Evolutionary conservation across 2,888 invertebrate genomes (phyloP).

Genomic region (Thelaira solivaga): DNA sequence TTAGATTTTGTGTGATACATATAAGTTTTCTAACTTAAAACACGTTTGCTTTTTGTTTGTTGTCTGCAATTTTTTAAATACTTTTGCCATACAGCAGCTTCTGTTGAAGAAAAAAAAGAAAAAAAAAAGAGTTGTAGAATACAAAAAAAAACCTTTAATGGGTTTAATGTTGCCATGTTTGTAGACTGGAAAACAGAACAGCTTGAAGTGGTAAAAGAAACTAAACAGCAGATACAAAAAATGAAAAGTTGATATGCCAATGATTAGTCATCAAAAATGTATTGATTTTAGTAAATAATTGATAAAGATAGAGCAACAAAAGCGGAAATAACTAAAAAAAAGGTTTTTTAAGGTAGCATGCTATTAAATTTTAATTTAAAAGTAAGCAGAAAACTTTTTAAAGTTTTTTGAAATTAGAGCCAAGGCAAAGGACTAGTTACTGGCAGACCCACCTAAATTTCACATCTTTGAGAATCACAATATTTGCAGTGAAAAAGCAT

Average conservation of each 20-base stretch:
- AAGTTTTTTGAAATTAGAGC: neutral
- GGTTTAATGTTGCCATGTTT: conserved; percentile 37
- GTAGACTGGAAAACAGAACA: conserved; percentile 20
- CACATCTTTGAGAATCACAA: no score
- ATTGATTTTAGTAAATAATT: neutral
- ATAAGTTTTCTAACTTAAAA: conserved; percentile 31
- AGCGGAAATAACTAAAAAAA: neutral
- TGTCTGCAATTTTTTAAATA: conserved; percentile 21
- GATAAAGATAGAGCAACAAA: neutral
- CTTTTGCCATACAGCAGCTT: conserved; percentile 27
- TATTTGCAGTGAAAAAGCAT: no score
- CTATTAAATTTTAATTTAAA: no score
- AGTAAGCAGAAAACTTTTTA: neutral
- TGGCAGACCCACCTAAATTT: no score
- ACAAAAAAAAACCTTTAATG: conserved; percentile 29
- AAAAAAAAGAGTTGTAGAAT: neutral
- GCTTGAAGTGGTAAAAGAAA: conserved; percentile 8
- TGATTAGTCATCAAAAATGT: conserved; percentile 46
- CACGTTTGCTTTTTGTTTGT: conserved; percentile 38
- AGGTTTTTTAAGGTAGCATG: no score
- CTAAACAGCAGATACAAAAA: neutral
- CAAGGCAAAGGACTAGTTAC: no score
- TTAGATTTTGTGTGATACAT: conserved; percentile 34
- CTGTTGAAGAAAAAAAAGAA: neutral
- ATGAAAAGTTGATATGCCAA: conserved; percentile 24